Percentiles rank a stretch among this genome's conserved stretches.
Evolutionary conservation across 2,888 invertebrate species (phyloP).

Genomic region (Eurois occulta): DNA sequence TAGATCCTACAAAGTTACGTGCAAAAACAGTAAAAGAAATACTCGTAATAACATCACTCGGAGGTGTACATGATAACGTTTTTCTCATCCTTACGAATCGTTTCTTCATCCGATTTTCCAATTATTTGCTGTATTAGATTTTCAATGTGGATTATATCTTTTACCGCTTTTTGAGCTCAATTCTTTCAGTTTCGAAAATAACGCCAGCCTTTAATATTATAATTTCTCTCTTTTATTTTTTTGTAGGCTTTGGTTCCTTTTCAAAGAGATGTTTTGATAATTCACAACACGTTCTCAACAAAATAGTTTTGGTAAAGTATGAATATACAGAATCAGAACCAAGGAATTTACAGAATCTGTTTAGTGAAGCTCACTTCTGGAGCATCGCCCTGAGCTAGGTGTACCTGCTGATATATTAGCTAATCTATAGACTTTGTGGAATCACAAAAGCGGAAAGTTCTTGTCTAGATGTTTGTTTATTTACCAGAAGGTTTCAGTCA

Average conservation of each 20-base stretch:
- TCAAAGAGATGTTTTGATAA: slow-evolving; percentile 42
- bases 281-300: slow-evolving; percentile 58
- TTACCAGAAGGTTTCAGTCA: slow-evolving; percentile 23
- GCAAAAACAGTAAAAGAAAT: slow-evolving; percentile 20
- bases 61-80: slow-evolving; percentile 20
- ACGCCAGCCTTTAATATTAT: slow-evolving; percentile 24
- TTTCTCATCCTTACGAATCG: slow-evolving; percentile 28
- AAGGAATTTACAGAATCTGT: slow-evolving; percentile 28
- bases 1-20: slow-evolving; percentile 4
- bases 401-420: neutral
- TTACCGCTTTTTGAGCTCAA: slow-evolving; percentile 36
- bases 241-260: slow-evolving; percentile 32
- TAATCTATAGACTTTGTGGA: slow-evolving; percentile 19
- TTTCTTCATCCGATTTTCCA: slow-evolving; percentile 41
- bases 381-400: slow-evolving; percentile 4
- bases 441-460: slow-evolving; percentile 17
- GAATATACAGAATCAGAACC: slow-evolving; percentile 60
- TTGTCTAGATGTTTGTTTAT: slow-evolving; percentile 20
- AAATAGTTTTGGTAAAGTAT: slow-evolving; percentile 71
- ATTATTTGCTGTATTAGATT: slow-evolving; percentile 52
- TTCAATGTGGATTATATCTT: slow-evolving; percentile 49
- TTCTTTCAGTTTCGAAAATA: slow-evolving; percentile 24
- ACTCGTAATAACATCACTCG: slow-evolving; percentile 10
- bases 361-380: slow-evolving; percentile 24
- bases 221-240: slow-evolving; percentile 28